Conservation (phyloP, 2,113 vertebrate genomes). For the Poecilia latipinna region DNA sequence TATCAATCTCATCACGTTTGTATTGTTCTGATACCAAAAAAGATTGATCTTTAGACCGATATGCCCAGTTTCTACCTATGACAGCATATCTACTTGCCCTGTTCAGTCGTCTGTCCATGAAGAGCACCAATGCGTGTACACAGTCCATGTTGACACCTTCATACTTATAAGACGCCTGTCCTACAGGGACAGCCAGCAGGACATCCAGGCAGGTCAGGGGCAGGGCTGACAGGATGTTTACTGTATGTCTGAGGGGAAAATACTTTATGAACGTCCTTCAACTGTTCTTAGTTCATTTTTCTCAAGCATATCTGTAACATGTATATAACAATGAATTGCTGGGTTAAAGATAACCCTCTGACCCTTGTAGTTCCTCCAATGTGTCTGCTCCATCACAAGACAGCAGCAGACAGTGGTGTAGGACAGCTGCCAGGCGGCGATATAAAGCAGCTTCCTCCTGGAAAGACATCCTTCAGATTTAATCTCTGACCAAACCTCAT, state of each 20-base stretch:
- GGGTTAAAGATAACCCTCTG: background rate
- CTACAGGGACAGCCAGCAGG: slow-evolving; percentile 63
- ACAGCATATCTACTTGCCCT: slow-evolving; percentile 39
- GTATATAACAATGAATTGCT: background rate
- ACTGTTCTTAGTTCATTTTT: background rate
- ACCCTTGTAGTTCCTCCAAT: slow-evolving; percentile 73
- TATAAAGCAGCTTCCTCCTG: slow-evolving; percentile 74
- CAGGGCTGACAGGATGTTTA: slow-evolving; percentile 87
- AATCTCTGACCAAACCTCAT: too few species aligned
- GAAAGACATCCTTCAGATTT: background rate
- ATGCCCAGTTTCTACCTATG: background rate
- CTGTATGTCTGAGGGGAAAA: slow-evolving; percentile 56
- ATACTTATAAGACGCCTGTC: slow-evolving; percentile 61
- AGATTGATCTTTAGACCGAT: too few species aligned
- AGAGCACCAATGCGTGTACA: slow-evolving; percentile 71
- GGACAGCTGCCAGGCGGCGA: slow-evolving; percentile 69
- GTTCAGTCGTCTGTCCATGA: slow-evolving; percentile 68
- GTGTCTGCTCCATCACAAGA: slow-evolving; percentile 62
- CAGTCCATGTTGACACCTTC: slow-evolving; percentile 81
- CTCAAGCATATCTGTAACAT: background rate
- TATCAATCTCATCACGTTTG: too few species aligned
- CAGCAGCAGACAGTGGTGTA: slow-evolving; percentile 68
- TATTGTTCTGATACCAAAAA: too few species aligned
- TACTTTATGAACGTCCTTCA: background rate
- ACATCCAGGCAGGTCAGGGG: slow-evolving; percentile 79